phyloP scores from a whole-genome alignment of 2,888 invertebrate genomes.

The Trypoxylon attenuatum region DNA sequence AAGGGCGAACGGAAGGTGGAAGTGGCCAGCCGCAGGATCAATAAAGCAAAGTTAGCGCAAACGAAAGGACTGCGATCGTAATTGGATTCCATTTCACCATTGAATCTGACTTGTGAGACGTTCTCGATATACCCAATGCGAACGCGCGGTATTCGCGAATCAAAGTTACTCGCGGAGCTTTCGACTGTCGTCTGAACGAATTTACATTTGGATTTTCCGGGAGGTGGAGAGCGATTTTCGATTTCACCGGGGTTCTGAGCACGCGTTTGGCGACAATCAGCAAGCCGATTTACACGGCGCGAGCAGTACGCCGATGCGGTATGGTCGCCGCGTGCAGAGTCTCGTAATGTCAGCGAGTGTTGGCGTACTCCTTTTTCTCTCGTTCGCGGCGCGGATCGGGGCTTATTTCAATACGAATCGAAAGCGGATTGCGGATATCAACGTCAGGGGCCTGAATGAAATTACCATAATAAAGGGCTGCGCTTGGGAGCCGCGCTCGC shows the following conservation, averaged over 20 bases:
- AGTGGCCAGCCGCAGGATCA: no score
- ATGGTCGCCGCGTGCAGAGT: conserved; percentile 18
- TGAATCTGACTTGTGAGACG: no score
- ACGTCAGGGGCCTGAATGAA: conserved; percentile 60
- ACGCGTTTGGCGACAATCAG: conserved; percentile 25
- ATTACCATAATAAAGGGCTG: conserved; percentile 69
- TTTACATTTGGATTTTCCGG: conserved; percentile 4
- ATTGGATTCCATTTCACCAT: no score
- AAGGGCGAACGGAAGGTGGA: no score
- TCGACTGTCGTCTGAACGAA: not conserved
- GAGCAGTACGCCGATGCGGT: no score
- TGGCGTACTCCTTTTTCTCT: conserved; percentile 15
- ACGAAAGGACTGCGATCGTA: no score
- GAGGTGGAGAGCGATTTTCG: conserved; percentile 19
- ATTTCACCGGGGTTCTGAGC: conserved; percentile 8
- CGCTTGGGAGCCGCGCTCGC: conserved; percentile 12
- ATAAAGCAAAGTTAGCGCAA: no score
- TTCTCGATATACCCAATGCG: no score
- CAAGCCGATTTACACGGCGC: conserved; percentile 17
- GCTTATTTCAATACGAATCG: conserved; percentile 67
- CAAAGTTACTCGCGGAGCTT: no score
- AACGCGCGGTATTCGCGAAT: no score
- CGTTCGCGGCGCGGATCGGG: conserved; percentile 42
- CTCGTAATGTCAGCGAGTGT: conserved; percentile 32
- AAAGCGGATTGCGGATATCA: conserved; percentile 65